Conservation (phyloP, 2,113 vertebrate genomes). For the Ceyx margarethae region DNA sequence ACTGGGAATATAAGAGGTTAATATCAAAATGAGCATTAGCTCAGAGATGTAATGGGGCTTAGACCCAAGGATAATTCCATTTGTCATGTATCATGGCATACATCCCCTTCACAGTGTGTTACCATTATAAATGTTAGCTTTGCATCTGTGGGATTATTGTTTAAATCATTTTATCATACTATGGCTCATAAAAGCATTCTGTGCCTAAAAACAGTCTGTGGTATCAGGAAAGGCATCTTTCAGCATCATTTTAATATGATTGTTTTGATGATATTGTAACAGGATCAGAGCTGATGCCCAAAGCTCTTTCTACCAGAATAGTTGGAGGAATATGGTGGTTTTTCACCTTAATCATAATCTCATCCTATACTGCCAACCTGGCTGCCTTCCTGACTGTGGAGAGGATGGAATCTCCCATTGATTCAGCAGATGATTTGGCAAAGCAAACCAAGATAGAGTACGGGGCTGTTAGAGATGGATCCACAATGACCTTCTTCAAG, state of each 20-base stretch:
- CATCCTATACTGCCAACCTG: constrained; percentile 97
- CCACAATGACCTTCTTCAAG: constrained; percentile 99
- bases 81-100: constrained; percentile 43
- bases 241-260: constrained; percentile 52
- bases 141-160: constrained; percentile 39
- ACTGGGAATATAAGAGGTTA: not conserved
- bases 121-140: constrained; percentile 47
- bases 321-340: constrained; percentile 99
- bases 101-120: constrained; percentile 48
- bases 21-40: not conserved
- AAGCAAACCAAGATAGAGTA: constrained; percentile 99
- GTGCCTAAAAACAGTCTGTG: constrained; percentile 12
- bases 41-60: constrained; percentile 10
- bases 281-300: constrained; percentile 99
- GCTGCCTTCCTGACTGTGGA: constrained; percentile 98
- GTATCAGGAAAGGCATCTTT: not conserved
- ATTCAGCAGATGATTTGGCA: constrained; percentile 95
- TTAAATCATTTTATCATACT: constrained; percentile 43
- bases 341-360: constrained; percentile 97
- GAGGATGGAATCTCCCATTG: constrained; percentile 97
- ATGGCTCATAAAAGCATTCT: constrained; percentile 32
- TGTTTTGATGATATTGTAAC: constrained; percentile 68
- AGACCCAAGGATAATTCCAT: constrained; percentile 48
- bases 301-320: constrained; percentile 97
- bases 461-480: constrained; percentile 93